A percentile compares a stretch with the other conserved stretches of the same genome.
phyloP scores from a whole-genome alignment of 2,113 vertebrate species.

The Terrapene triunguis region DNA sequence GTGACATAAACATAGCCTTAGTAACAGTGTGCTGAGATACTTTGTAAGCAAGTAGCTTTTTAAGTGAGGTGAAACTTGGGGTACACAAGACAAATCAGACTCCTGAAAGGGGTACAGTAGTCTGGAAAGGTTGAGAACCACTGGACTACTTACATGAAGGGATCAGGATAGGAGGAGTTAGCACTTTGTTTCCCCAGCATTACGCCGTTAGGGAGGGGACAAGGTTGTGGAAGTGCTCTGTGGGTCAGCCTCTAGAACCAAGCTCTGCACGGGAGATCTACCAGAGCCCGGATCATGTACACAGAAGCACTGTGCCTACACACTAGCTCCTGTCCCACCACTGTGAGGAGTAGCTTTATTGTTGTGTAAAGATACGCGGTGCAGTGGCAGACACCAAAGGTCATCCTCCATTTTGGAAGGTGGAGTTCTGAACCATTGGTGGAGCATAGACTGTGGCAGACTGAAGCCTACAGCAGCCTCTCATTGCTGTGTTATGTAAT shows the following conservation, averaged over 20 bases:
- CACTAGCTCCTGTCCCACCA: background rate
- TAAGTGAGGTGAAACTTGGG: no score
- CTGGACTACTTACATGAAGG: background rate
- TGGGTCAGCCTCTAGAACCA: conserved; percentile 32
- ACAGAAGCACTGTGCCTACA: background rate
- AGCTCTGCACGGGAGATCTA: background rate
- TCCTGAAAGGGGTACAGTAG: no score
- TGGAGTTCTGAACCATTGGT: fast-evolving
- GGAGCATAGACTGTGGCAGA: fast-evolving
- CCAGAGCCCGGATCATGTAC: background rate
- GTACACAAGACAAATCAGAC: no score
- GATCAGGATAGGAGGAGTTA: conserved; percentile 17
- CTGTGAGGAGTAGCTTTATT: background rate
- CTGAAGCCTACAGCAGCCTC: background rate
- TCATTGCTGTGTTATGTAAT: background rate
- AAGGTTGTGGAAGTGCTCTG: conserved; percentile 42
- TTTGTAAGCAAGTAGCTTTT: no score
- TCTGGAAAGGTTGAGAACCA: no score
- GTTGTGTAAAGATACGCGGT: background rate
- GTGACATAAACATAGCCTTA: no score
- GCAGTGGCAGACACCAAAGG: background rate
- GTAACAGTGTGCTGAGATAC: no score
- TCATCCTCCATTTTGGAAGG: background rate
- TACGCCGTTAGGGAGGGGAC: background rate
- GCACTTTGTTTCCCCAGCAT: conserved; percentile 67